Base-by-base conservation (phyloP, 2,797 vertebrate genomes). In the Phyllotis vaccarum region DNA sequence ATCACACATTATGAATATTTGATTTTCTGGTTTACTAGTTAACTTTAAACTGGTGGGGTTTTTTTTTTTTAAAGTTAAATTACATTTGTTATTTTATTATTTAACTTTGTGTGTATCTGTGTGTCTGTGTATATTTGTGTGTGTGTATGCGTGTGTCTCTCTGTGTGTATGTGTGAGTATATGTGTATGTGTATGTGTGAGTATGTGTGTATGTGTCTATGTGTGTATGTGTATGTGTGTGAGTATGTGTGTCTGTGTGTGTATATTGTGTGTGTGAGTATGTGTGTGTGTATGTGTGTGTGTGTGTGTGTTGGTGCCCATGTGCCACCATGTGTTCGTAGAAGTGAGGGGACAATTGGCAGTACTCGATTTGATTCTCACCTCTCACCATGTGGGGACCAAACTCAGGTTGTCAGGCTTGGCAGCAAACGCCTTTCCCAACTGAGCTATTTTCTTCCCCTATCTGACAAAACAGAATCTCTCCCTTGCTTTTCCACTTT, bases 1-100 rank as follows among this genome's bases (percentile, higher is more conserved):
- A 79, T 93, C 60, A 79, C 88, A 12, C 66, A n/a, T 76, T 86
- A 85, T 86, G 85, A 76, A 76, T 88, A 43, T 90, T 79, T 70
- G 70, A 89, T 34, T 88, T 46, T 49, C 16, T 70, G 68, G n/a
- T 86, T 75, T 81, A 76, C 56, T 92, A 31, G 66, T 94, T 95
- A 64, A 91, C 91, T 93, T 95, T 54, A 52, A 29, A 66, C 19
- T 3, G 34, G 6, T 80, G 52, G 6, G 13, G 46, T 49, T 78
- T 49, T 29, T 37, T 10, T 52, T 80, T 54, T 37, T n/a, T 14
- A 10, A 52, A 54, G n/a, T 56, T 29, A 40, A 40, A 56, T 56
- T 56, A 29, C 24, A 40, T 29, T 37, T 31, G 52, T 70, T 86
- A 40, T 31, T 86, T 56, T 29, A 31, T 43, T 56, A 68, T 86